Percentiles rank a stretch among this genome's conserved stretches.
phyloP scores from a whole-genome alignment of 2,888 invertebrate species.

The Lasius platythorax region DNA sequence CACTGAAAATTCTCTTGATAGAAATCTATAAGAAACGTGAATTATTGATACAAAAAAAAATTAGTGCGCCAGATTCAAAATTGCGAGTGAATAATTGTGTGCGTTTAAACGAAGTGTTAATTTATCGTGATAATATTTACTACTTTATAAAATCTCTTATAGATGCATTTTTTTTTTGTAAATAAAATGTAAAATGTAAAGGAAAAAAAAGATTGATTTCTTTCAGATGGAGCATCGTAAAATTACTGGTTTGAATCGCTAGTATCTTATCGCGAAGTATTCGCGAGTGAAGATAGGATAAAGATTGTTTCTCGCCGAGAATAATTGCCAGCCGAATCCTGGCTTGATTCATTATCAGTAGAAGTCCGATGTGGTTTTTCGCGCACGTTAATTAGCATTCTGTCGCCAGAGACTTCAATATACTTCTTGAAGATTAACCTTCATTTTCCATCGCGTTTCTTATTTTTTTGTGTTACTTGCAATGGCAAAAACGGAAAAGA shows the following conservation, averaged over 20 bases:
- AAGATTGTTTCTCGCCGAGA: slow-evolving; percentile 11
- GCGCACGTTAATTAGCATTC: not conserved
- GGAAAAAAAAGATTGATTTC: not conserved
- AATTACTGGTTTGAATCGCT: not conserved
- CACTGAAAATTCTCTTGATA: not conserved
- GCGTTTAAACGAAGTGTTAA: not conserved
- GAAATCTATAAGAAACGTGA: not conserved
- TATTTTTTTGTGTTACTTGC: not conserved
- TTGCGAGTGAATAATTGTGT: not conserved
- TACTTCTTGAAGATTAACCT: not conserved
- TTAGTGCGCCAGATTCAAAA: not conserved
- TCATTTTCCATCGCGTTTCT: not conserved
- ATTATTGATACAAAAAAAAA: not conserved
- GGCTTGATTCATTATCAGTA: not conserved
- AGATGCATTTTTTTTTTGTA: not conserved
- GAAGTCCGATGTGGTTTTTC: slow-evolving; percentile 32
- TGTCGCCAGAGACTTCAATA: not conserved
- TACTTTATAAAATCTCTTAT: not conserved
- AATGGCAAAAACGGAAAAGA: slow-evolving; percentile 53
- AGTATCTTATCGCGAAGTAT: slow-evolving; percentile 35
- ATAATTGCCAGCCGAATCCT: not conserved
- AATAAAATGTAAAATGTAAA: slow-evolving; percentile 5
- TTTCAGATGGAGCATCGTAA: not conserved
- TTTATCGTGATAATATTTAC: not conserved
- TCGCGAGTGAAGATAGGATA: slow-evolving; percentile 24